Evolutionary conservation across 1,140 invertebrate species (phyloP).

Genomic region (Nephotettix cincticeps): DNA sequence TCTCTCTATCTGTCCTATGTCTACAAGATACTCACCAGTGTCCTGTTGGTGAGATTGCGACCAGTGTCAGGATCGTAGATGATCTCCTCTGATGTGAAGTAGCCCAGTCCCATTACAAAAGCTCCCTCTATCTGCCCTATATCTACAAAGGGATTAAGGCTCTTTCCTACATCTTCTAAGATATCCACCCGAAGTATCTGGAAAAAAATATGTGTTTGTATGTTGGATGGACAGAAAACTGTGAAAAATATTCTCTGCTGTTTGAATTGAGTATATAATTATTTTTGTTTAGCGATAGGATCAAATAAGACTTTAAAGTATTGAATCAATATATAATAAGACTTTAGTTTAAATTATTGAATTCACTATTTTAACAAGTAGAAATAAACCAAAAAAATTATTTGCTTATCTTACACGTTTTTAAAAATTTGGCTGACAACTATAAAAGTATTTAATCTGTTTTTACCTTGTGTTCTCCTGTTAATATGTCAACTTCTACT

Average conservation of each 20-base stretch:
- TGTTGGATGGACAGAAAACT: constrained; percentile 76
- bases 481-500: constrained; percentile 74
- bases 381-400: no score
- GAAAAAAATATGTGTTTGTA: no score
- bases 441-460: no score
- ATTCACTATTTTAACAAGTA: no score
- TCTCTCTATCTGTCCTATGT: no score
- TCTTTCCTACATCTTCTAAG: constrained; percentile 72
- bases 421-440: no score
- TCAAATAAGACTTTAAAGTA: no score
- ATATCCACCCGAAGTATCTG: constrained; percentile 67
- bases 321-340: no score
- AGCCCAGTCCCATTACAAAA: constrained; percentile 60
- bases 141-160: constrained; percentile 82
- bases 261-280: neutral
- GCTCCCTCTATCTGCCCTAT: constrained; percentile 77
- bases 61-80: no score
- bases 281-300: no score
- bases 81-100: constrained; percentile 70
- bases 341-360: no score
- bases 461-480: constrained; percentile 59
- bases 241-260: constrained; percentile 11
- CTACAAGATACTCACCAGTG: constrained; percentile 4
- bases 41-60: constrained; percentile 56
- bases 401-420: no score